Percentiles rank a stretch among this genome's conserved stretches.
Conservation (phyloP, 2,797 vertebrate genomes). For the Hyperoplus lanceolatus region DNA sequence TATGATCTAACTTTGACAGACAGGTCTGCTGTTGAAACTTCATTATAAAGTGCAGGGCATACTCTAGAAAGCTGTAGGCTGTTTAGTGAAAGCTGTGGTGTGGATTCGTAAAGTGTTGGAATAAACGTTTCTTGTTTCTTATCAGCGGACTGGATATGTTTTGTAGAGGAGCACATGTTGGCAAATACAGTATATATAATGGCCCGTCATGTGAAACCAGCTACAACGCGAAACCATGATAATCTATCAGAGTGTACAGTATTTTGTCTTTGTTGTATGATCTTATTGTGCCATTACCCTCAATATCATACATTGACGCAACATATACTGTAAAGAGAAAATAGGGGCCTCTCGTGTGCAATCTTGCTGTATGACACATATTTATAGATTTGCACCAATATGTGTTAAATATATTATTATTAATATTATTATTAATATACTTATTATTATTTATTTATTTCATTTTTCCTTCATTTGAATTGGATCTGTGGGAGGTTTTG, state of each 20-base stretch:
- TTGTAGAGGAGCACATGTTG: constrained; percentile 42
- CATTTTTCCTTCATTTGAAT: too few relatives aligned
- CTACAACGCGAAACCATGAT: neutral
- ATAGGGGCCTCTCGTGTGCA: neutral
- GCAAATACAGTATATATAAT: constrained; percentile 35
- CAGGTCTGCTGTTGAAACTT: constrained; percentile 60
- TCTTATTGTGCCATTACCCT: constrained; percentile 17
- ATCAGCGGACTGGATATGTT: constrained; percentile 15
- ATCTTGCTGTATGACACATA: neutral
- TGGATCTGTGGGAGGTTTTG: neutral
- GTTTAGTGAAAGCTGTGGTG: neutral
- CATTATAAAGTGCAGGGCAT: constrained; percentile 53
- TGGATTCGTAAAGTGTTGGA: constrained; percentile 30
- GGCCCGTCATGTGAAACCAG: constrained; percentile 9
- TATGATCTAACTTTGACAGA: constrained; percentile 52
- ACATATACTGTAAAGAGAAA: neutral
- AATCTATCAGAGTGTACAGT: constrained; percentile 14
- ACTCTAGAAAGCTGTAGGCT: constrained; percentile 24
- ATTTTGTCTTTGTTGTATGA: neutral
- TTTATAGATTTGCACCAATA: neutral
- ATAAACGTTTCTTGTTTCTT: constrained; percentile 43
- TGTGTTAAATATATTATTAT: too few relatives aligned
- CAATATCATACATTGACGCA: neutral
- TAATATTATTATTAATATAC: too few relatives aligned
- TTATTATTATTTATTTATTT: too few relatives aligned